A percentile compares a stretch with the other conserved stretches of the same genome.
These are phyloP conservation scores for Thyatira batis DNA, from an alignment of 2,888 invertebrate genomes.

Conservation along the genomic window DNA sequence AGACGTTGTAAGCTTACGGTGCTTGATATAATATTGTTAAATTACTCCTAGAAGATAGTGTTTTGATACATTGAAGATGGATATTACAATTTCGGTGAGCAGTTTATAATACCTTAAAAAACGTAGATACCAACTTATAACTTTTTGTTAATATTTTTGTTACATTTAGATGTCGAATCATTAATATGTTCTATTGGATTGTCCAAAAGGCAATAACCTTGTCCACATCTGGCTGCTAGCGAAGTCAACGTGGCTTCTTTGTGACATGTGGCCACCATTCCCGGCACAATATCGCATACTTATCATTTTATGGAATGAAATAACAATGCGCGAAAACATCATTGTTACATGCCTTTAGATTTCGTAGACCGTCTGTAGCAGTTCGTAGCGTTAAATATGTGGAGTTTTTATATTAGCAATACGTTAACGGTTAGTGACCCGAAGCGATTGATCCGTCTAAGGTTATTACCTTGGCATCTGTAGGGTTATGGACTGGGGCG, in stretches of 20 bases:
- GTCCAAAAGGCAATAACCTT: conserved; percentile 59
- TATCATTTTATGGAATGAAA: conserved; percentile 20
- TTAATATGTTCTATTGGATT: conserved; percentile 32
- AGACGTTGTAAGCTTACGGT: conserved; percentile 71
- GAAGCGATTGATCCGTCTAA: conserved; percentile 44
- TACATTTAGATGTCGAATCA: conserved; percentile 14
- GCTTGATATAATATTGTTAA: conserved; percentile 58
- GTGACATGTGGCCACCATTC: conserved; percentile 76
- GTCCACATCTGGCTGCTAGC: conserved; percentile 69
- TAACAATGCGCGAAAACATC: conserved; percentile 16
- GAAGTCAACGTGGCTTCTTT: conserved; percentile 56
- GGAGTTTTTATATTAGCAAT: conserved; percentile 24
- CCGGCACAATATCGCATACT: conserved; percentile 41
- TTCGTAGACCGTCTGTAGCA: conserved; percentile 4
- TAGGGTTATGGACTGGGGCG: conserved; percentile 49
- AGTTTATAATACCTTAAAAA: conserved; percentile 2
- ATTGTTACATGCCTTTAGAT: conserved; percentile 16
- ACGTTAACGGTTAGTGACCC: conserved; percentile 37
- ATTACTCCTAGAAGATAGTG: conserved; percentile 30
- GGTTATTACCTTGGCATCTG: conserved; percentile 52
- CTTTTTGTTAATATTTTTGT: neutral
- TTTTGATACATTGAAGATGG: conserved; percentile 35
- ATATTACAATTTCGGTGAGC: conserved; percentile 52
- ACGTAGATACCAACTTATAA: neutral
- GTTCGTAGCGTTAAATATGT: conserved; percentile 7